Evolutionary conservation across 2,888 invertebrate genomes (phyloP).

Genomic region (Lordiphosa andalusiaca): DNA sequence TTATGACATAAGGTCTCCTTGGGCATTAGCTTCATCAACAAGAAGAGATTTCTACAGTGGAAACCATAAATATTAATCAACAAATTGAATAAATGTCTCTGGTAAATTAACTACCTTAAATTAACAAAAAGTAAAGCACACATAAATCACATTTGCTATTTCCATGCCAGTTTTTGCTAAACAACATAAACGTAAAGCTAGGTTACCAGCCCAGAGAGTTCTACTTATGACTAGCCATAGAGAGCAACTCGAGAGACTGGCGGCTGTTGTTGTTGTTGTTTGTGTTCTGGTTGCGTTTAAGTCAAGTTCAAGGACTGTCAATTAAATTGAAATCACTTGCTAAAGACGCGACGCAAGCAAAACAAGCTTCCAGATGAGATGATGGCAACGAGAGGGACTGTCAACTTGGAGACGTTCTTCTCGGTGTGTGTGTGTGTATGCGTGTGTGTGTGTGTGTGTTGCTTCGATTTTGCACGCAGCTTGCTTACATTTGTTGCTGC

Average conservation of each 20-base stretch:
- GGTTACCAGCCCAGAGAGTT: constrained; percentile 4
- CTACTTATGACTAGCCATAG: constrained; percentile 10
- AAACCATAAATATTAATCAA: too few species aligned
- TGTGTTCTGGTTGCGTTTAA: constrained; percentile 68
- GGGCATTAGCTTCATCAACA: too few species aligned
- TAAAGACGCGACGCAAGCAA: constrained; percentile 53
- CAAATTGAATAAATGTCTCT: too few species aligned
- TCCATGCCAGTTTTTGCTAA: too few species aligned
- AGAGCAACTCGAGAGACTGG: constrained; percentile 11
- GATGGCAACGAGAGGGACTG: constrained; percentile 5
- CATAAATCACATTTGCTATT: too few species aligned
- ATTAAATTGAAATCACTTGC: constrained; percentile 77
- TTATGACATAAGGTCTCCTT: too few species aligned
- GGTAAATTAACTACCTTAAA: too few species aligned
- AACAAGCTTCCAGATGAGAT: constrained; percentile 54
- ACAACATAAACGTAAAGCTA: too few species aligned
- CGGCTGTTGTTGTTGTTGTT: constrained; percentile 32
- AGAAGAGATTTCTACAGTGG: too few species aligned
- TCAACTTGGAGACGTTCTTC: constrained; percentile 9
- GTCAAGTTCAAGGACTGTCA: constrained; percentile 78
- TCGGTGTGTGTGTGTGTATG: constrained; percentile 11
- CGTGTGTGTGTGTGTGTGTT: constrained; percentile 5
- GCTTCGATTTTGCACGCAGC: constrained; percentile 49
- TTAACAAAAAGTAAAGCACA: too few species aligned
- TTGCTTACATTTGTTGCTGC: constrained; percentile 33